A percentile compares a stretch with the other conserved stretches of the same genome.
Evolutionary conservation across 2,888 invertebrate genomes (phyloP).

Genomic region (Gymnocheta viridis): DNA sequence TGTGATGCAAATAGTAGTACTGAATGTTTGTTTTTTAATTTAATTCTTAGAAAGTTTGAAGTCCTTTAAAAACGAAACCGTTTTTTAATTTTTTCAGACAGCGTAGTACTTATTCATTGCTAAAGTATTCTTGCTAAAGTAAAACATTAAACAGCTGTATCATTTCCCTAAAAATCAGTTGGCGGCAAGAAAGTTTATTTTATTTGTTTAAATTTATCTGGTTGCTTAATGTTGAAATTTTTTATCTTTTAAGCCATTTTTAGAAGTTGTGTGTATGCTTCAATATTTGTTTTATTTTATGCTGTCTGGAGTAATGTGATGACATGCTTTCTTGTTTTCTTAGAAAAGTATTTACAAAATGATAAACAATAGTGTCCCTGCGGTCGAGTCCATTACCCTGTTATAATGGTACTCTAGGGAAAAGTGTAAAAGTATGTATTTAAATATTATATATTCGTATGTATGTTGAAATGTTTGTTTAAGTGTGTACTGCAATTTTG

Average conservation of each 20-base stretch:
- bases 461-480: conserved; percentile 9
- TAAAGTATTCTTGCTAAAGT: too few species aligned
- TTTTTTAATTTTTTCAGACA: too few species aligned
- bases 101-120: too few species aligned
- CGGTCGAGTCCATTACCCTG: conserved; percentile 62
- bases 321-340: conserved; percentile 58
- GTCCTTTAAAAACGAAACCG: too few species aligned
- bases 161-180: neutral
- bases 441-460: neutral
- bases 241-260: conserved; percentile 12
- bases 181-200: neutral
- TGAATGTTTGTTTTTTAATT: too few species aligned
- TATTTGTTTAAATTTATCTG: neutral
- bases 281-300: conserved; percentile 35
- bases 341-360: conserved; percentile 65
- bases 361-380: conserved; percentile 60
- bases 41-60: too few species aligned
- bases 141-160: too few species aligned
- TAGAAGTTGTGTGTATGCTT: conserved; percentile 8
- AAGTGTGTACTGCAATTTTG: neutral
- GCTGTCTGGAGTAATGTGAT: conserved; percentile 36
- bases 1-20: too few species aligned
- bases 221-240: neutral
- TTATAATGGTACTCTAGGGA: conserved; percentile 64
- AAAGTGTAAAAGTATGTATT: conserved; percentile 39